Evolutionary conservation across 1,140 invertebrate species (phyloP), one percentile per base, ranked within the genome.

Genomic region (Drosophila bifasciata): DNA sequence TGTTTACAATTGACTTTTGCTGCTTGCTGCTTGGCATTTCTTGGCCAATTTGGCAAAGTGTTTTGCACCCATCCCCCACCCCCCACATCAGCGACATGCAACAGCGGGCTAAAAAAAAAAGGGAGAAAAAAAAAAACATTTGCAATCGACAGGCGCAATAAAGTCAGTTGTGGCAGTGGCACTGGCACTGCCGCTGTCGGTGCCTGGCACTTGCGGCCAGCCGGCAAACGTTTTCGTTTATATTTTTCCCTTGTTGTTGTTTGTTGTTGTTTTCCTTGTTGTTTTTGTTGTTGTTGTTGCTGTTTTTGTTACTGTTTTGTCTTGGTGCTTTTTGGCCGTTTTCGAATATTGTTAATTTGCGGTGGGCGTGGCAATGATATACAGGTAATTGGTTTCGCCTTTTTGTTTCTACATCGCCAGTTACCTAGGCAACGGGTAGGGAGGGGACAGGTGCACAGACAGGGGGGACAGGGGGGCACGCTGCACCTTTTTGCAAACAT

Each of bases 21-120:
- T 36, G 32, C 32, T 36, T 32, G 28, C 39, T 44, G 40, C 28
- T 32, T 44, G 59, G 55, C 68, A 78, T 79, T 86, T 78, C 74
- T 86, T 86, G 66, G 68, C 81, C 81, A 86, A 86, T 86, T 86
- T 86, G 74, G 58, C 78, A 88, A 88, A 88, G 83, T 88, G 78
- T 88, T 86, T 88, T 68, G 63, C 41, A 61, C 49, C 19, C 17
- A 44, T 39, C 28, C 25, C 1, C 28, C 44, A 36, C 25, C 7
- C 8, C 25, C 43, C 44, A 5, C 49, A 60, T 61, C 66, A 44
- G 61, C 62, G 58, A 77, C 79, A 81, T 75, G 76, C 80, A 74
- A 66, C 68, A 75, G 49, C 15, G 49, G 46, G 21, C 11, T 3
- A 23, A 16, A 3, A 17, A 21, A 17, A 68, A n/a, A n/a, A n/a